Evolutionary conservation across 2,888 invertebrate species (phyloP).

Genomic region (Hybos culiciformis): DNA sequence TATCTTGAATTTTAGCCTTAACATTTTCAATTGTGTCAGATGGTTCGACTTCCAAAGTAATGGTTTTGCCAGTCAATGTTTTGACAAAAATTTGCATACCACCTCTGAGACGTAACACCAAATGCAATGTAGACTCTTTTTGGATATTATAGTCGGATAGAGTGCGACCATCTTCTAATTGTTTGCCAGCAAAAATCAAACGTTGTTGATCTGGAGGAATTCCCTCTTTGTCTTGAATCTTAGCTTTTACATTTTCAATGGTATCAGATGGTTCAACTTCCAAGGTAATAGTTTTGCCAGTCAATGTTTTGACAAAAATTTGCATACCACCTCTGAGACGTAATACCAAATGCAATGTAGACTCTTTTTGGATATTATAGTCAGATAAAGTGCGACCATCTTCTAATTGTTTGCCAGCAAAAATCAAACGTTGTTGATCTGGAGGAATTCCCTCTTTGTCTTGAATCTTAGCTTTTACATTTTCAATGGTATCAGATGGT

Average conservation of each 20-base stretch:
- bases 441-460: conserved; percentile 11
- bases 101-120: conserved; percentile 23
- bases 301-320: conserved; percentile 11
- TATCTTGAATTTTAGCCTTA: too few relatives aligned
- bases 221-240: conserved; percentile 11
- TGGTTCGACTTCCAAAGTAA: too few relatives aligned
- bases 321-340: conserved; percentile 12
- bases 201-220: conserved; percentile 11
- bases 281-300: conserved; percentile 10
- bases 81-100: conserved; percentile 22
- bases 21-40: too few relatives aligned
- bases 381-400: conserved; percentile 11
- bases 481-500: conserved; percentile 10
- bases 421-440: conserved; percentile 12
- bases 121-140: conserved; percentile 23
- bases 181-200: conserved; percentile 11
- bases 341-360: conserved; percentile 10
- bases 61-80: too few relatives aligned
- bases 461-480: conserved; percentile 11
- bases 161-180: conserved; percentile 18
- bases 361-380: conserved; percentile 11
- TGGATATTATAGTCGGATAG: conserved; percentile 25
- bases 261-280: conserved; percentile 11
- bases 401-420: conserved; percentile 10
- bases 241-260: conserved; percentile 11